phyloP scores from a whole-genome alignment of 2,797 vertebrate genomes.

The Girardinus metallicus region DNA sequence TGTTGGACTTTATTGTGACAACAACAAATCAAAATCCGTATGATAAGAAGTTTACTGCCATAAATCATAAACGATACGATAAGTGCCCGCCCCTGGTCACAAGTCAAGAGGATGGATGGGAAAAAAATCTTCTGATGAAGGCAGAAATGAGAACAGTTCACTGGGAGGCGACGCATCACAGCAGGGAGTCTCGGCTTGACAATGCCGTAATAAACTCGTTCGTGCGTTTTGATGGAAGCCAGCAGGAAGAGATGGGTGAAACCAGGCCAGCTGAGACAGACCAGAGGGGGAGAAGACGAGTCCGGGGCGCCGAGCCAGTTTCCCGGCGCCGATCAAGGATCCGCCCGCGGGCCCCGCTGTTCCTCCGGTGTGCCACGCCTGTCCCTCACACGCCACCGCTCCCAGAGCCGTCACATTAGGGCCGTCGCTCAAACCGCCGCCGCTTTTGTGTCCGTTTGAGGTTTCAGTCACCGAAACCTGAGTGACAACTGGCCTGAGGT shows the following conservation, averaged over 20 bases:
- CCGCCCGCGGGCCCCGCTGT: conserved; percentile 62
- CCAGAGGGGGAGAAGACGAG: conserved; percentile 51
- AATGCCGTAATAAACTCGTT: conserved; percentile 29
- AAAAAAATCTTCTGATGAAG: conserved; percentile 20
- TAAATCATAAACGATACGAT: no score
- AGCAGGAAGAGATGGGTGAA: conserved; percentile 49
- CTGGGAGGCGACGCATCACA: not conserved
- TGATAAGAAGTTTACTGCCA: no score
- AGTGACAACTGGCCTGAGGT: not conserved
- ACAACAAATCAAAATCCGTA: no score
- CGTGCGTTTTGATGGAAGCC: conserved; percentile 24
- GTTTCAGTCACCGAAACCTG: conserved; percentile 34
- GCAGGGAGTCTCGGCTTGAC: not conserved
- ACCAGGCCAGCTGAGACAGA: conserved; percentile 69
- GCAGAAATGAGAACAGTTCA: not conserved
- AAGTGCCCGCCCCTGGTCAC: conserved; percentile 12
- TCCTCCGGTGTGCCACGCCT: conserved; percentile 64
- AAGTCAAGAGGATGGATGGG: not conserved
- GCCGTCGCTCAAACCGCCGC: conserved; percentile 61
- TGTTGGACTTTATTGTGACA: no score
- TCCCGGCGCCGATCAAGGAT: conserved; percentile 59
- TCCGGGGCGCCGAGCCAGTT: conserved; percentile 58
- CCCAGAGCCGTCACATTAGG: conserved; percentile 70
- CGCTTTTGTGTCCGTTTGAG: conserved; percentile 56
- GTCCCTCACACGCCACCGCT: conserved; percentile 70